Evolutionary conservation across 2,888 invertebrate species (phyloP).

Genomic region (Folsomia manolachei): DNA sequence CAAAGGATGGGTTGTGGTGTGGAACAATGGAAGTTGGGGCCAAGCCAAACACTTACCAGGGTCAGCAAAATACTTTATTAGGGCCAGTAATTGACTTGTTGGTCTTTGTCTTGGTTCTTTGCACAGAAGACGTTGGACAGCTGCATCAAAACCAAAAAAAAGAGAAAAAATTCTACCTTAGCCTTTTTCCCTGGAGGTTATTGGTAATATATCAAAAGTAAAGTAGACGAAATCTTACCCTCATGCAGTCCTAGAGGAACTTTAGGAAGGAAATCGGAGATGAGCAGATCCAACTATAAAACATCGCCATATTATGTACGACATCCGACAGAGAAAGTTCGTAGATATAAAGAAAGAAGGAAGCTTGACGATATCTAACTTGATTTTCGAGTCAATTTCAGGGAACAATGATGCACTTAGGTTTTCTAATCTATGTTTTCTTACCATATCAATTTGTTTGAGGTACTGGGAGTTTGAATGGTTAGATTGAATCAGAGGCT

Average conservation of each 20-base stretch:
- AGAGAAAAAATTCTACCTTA: background rate
- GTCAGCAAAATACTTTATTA: conserved; percentile 88
- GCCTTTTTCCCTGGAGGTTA: background rate
- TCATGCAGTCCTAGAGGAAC: conserved; percentile 84
- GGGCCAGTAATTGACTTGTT: conserved; percentile 82
- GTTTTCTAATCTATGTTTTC: too few relatives aligned
- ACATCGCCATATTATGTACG: background rate
- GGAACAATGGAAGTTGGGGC: background rate
- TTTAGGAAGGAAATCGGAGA: conserved; percentile 71
- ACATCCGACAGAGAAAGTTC: too few relatives aligned
- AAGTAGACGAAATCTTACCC: conserved; percentile 31
- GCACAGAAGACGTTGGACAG: conserved; percentile 72
- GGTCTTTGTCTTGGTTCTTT: conserved; percentile 82
- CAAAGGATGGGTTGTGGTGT: background rate
- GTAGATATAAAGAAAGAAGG: too few relatives aligned
- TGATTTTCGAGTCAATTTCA: background rate
- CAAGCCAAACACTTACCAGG: background rate
- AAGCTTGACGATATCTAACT: background rate
- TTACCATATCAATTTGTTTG: conserved; percentile 87
- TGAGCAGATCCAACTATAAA: conserved; percentile 75
- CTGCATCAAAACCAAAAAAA: conserved; percentile 55
- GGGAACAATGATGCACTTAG: conserved; percentile 55
- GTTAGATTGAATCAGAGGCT: conserved; percentile 82
- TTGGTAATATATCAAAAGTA: background rate
- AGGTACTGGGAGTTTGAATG: conserved; percentile 83